Evolutionary conservation across 2,888 invertebrate genomes (phyloP).

Genomic region (Sphaeridia pumilis): DNA sequence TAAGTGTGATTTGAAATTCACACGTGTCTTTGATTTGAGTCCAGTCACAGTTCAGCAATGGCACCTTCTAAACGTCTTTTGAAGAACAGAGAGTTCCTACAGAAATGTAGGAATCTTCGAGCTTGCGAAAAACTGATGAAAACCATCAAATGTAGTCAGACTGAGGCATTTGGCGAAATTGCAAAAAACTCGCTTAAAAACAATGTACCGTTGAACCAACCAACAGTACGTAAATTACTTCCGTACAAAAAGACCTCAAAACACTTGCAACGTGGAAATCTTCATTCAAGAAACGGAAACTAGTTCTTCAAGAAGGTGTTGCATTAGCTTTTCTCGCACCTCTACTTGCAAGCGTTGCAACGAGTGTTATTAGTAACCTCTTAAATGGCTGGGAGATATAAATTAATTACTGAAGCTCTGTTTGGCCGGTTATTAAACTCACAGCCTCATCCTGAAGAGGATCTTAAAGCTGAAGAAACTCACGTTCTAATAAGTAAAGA

Average conservation of each 20-base stretch:
- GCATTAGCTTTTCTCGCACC: constrained; percentile 8
- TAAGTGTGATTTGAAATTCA: neutral
- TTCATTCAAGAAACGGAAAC: neutral
- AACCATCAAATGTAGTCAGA: too few species aligned
- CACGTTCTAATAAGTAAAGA: neutral
- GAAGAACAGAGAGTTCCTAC: neutral
- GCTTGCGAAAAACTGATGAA: too few species aligned
- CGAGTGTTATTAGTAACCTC: neutral
- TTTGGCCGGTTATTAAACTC: neutral
- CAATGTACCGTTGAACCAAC: neutral
- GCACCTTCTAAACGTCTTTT: neutral
- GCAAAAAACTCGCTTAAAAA: constrained; percentile 2
- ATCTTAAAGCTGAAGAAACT: neutral
- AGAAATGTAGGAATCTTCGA: neutral
- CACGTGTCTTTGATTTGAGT: too few species aligned
- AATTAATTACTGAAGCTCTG: constrained; percentile 6
- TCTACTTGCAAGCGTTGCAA: constrained; percentile 2
- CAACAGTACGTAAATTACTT: constrained; percentile 1
- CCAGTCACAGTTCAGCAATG: neutral
- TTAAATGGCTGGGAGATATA: constrained; percentile 9
- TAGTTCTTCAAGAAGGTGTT: constrained; percentile 7
- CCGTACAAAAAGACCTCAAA: constrained; percentile 4
- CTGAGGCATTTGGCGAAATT: constrained; percentile 2
- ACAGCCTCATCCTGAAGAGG: neutral
- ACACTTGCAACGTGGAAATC: neutral